Evolutionary conservation across 2,113 vertebrate species (phyloP).

Genomic region (Hepsetus odoe): DNA sequence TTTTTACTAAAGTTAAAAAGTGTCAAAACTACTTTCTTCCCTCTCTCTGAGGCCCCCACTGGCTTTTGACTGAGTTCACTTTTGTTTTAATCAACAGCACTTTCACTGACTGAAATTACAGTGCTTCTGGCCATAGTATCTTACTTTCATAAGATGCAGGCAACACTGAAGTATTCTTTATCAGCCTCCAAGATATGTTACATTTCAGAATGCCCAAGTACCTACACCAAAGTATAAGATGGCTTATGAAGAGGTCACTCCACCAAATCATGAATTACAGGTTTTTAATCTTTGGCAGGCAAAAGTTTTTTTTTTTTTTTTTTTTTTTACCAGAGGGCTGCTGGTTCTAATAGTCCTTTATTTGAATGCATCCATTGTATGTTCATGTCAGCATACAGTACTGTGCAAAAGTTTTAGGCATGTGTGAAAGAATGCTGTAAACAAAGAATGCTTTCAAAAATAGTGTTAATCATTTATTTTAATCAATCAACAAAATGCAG

Average conservation of each 20-base stretch:
- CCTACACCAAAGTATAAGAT: not conserved
- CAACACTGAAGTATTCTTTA: conserved; percentile 37
- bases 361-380: not conserved
- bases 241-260: not conserved
- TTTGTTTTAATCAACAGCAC: conserved; percentile 34
- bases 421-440: too few relatives aligned
- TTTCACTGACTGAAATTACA: conserved; percentile 39
- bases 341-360: not conserved
- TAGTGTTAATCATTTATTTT: too few relatives aligned
- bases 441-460: too few relatives aligned
- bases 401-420: too few relatives aligned
- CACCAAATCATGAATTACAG: not conserved
- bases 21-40: too few relatives aligned
- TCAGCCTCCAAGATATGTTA: conserved; percentile 24
- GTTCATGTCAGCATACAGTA: too few relatives aligned
- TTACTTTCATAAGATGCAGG: conserved; percentile 27
- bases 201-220: conserved; percentile 28
- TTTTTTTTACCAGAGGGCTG: not conserved
- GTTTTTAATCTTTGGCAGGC: not conserved
- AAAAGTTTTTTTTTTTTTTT: not conserved
- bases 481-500: too few relatives aligned
- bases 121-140: conserved; percentile 20
- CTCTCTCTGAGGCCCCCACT: conserved; percentile 10
- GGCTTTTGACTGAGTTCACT: conserved; percentile 30
- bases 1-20: too few relatives aligned